Evolutionary conservation across 2,888 invertebrate species (phyloP).

Genomic region (Sarcophaga rosellei): DNA sequence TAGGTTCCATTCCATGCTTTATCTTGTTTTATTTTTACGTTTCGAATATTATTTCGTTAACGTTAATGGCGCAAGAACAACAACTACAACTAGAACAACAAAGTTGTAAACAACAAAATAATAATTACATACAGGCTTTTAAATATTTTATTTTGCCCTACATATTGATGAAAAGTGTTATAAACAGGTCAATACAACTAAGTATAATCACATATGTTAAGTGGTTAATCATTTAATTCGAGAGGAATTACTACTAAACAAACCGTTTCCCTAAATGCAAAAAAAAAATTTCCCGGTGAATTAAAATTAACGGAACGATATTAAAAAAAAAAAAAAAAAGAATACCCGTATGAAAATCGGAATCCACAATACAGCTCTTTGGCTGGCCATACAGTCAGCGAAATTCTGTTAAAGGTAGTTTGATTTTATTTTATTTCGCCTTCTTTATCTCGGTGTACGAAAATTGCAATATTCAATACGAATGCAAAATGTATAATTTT

Average conservation of each 20-base stretch:
- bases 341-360: too few species aligned
- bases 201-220: not conserved
- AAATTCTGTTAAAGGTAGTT: too few species aligned
- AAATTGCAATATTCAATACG: too few species aligned
- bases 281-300: not conserved
- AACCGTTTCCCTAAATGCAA: not conserved
- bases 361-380: too few species aligned
- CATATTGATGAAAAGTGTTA: not conserved
- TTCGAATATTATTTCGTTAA: not conserved
- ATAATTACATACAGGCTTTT: not conserved
- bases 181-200: not conserved
- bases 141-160: not conserved
- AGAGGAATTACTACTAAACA: not conserved
- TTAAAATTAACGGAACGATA: not conserved
- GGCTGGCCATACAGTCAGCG: too few species aligned
- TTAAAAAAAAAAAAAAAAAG: not conserved
- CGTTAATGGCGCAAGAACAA: not conserved
- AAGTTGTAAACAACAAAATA: not conserved
- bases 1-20: conserved; percentile 9
- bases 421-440: too few species aligned
- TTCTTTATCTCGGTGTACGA: too few species aligned
- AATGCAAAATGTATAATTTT: too few species aligned
- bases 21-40: conserved; percentile 19
- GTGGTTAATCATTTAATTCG: not conserved
- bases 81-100: not conserved